Base-by-base conservation (phyloP, 2,888 invertebrate species). In the Idaea aversata region DNA sequence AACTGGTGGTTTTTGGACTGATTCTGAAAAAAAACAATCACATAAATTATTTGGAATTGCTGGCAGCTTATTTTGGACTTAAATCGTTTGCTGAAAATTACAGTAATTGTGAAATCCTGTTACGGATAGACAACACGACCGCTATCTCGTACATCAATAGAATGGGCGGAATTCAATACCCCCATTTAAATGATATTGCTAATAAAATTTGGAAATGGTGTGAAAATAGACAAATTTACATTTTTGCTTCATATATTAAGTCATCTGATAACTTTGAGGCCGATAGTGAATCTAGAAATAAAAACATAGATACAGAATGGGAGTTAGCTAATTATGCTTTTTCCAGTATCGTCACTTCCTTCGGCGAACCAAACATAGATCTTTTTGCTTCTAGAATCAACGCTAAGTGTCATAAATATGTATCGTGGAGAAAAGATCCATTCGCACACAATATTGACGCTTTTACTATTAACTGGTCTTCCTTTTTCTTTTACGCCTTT, bases 331-430 rank as follows among this genome's bases (percentile, higher is more conserved):
- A 63, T 5, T 15, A 4, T 34, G 61, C 47, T 3, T 69, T 62
- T 36, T 13, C 34, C 5, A 58, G 25, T 16, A 66, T 71, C 4
- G 5, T 35, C 5, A n/a, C 4, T n/a, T 34, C 1, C 34, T 71
- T 75, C 63, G 70, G 74, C 1, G 0, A 7, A 1, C 75, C 76
- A 25, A 15, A 70, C 0, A 72, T 76, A 2, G 75, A 77, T 57
- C 25, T 77, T 13, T 77, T 76, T 47, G 76, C 75, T 0, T 69
- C 63, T 34, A 58, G 74, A 1, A n/a, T 70, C 2, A 77, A 78
- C 62, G 64, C 61, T 5, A 75, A 77, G 67, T 75, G 75, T 63
- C 0, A 10, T 1, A 66, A 16, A 34, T 78, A 68, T 59, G 60
- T 74, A 0, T 71, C 74, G 0, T 77, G 76, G 76, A 63, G 71